These are phyloP conservation scores for Apantesis nais DNA, from an alignment of 2,888 invertebrate species.

Conservation along the genomic window DNA sequence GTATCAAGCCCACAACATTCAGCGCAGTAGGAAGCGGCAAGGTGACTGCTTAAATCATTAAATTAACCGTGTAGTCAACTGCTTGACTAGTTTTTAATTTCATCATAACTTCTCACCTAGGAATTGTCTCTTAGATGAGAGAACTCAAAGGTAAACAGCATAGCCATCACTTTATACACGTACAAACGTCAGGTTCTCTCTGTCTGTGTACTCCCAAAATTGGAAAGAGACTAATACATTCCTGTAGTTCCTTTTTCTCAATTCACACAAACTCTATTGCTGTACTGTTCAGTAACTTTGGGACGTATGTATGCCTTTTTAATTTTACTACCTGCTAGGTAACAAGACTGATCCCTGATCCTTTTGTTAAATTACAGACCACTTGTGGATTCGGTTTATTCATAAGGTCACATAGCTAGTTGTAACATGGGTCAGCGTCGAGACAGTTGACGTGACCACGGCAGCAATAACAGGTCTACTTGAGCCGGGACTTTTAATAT, in stretches of 20 bases:
- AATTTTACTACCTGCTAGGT: neutral
- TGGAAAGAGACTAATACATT: neutral
- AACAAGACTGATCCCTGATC: neutral
- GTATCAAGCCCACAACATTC: too few species aligned
- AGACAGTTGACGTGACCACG: slow-evolving; percentile 70
- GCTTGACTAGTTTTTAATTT: too few species aligned
- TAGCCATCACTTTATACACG: too few species aligned
- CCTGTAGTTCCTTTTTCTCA: too few species aligned
- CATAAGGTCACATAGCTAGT: slow-evolving; percentile 39
- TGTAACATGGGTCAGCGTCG: slow-evolving; percentile 65
- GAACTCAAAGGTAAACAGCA: too few species aligned
- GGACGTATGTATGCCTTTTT: neutral
- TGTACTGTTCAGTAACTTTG: neutral
- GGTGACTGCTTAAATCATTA: too few species aligned
- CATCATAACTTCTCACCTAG: too few species aligned
- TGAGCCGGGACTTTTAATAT: slow-evolving; percentile 75
- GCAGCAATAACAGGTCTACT: slow-evolving; percentile 57
- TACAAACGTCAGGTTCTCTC: too few species aligned
- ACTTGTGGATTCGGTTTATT: slow-evolving; percentile 66
- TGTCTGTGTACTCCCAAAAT: neutral
- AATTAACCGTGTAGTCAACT: too few species aligned
- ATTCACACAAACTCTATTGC: neutral
- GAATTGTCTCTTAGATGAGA: too few species aligned
- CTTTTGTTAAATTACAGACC: slow-evolving; percentile 45
- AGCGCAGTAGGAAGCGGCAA: too few species aligned